These are phyloP conservation scores for Lonchura striata DNA, from an alignment of 2,113 vertebrate genomes.

Conservation along the genomic window DNA sequence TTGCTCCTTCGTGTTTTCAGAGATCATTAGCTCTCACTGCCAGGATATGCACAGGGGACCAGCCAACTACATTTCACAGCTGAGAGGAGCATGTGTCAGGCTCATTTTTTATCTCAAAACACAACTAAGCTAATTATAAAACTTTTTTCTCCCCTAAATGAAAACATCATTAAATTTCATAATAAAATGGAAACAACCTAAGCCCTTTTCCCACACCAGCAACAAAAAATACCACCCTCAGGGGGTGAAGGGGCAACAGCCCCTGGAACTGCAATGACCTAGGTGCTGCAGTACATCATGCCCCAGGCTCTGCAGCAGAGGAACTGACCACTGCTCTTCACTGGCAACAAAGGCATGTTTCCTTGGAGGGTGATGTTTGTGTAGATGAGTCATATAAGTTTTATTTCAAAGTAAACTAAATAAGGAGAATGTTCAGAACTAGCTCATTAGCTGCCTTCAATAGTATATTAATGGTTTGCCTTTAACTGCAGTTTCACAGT, in stretches of 20 bases:
- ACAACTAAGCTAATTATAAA: neutral
- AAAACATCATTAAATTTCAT: neutral
- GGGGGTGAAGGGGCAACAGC: neutral
- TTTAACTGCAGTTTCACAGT: neutral
- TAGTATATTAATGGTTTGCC: neutral
- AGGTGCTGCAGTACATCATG: neutral
- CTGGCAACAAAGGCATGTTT: neutral
- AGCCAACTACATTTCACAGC: neutral
- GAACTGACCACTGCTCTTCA: neutral
- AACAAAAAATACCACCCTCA: neutral
- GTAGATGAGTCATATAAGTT: neutral
- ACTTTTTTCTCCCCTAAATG: accelerated
- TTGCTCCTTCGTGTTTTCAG: neutral
- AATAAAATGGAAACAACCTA: neutral
- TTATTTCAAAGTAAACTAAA: neutral
- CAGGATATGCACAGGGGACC: neutral
- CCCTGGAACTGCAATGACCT: neutral
- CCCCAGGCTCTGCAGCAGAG: neutral
- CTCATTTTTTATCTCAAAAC: neutral
- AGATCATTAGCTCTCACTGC: neutral
- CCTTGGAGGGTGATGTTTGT: neutral
- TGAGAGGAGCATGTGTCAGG: neutral
- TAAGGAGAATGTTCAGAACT: neutral
- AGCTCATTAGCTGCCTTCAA: neutral
- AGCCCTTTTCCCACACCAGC: neutral